Evolutionary conservation across 2,888 invertebrate species (phyloP), one percentile per base, ranked within the genome.

Genomic region (Shargacucullia verbasci): DNA sequence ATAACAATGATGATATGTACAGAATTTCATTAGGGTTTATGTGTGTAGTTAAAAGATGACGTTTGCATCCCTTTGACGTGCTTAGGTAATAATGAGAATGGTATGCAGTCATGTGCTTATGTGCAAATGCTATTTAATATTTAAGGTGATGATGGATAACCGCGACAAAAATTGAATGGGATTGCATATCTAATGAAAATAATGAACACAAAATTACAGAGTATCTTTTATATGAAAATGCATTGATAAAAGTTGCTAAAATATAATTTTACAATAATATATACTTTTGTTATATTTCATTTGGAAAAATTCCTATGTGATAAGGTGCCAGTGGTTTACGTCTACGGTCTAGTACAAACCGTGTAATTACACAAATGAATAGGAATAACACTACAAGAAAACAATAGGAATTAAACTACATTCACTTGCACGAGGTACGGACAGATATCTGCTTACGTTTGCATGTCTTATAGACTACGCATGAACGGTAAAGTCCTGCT

Each of bases 401-500:
- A 72, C 65, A 68, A 63, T 34, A 62, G 75, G 77, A 66, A 54
- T 48, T 72, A 70, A 54, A 72, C 63, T 54, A 60, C 70, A 75
- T 66, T 74, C 59, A 70, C 57, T 57, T 64, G 68, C 45, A 74
- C 55, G 47, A 60, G 47, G 59, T 54, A 57, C 47, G 50, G 41
- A 69, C 79, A 82, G 78, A 85, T 91, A 91, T 88, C 90, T 89
- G 88, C 62, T 76, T 76, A 50, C 68, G 63, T 80, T 82, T 80
- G 73, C 70, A 80, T 79, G 50, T 59, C 82, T 91, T 92, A 94
- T 84, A 94, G 89, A 89, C 89, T 90, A 92, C 89, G 94, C 76
- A 94, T 90, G 85, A 85, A 93, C 75, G 94, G 94, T 85, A 92
- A 88, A 78, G 89, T 90, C 87, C 82, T 90, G 90, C 92, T 91